Evolutionary conservation across 53 echinoderm and acorn worm genomes (phyloP).

Genomic region (Astropecten irregularis): DNA sequence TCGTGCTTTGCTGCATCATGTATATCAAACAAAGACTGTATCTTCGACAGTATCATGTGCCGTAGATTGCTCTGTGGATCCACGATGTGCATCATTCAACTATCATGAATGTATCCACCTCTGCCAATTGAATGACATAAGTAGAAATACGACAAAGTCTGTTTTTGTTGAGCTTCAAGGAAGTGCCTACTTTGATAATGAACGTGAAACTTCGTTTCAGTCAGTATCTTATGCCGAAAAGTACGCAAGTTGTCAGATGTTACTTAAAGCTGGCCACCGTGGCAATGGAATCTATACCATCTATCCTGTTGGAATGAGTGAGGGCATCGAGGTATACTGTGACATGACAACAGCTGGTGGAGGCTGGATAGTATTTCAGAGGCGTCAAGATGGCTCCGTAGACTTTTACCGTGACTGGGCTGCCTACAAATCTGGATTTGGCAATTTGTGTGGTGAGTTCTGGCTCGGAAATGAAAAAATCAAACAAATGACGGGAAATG

Average conservation of each 20-base stretch:
- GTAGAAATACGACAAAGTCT: not conserved
- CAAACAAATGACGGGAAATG: not conserved
- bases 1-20: not conserved
- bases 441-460: no score
- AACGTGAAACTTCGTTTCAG: no score
- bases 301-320: no score
- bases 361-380: no score
- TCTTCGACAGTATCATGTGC: not conserved
- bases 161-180: not conserved
- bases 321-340: not conserved
- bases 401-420: no score
- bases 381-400: no score
- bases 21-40: not conserved
- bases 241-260: no score
- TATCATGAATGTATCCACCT: not conserved
- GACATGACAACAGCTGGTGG: no score
- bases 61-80: not conserved
- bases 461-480: no score
- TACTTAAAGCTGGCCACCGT: no score
- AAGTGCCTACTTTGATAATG: not conserved
- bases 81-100: not conserved
- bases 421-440: no score
- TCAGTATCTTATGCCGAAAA: not conserved
- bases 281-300: no score
- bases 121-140: not conserved